Base-by-base conservation (phyloP, 2,113 vertebrate genomes). In the Hassar affinis region DNA sequence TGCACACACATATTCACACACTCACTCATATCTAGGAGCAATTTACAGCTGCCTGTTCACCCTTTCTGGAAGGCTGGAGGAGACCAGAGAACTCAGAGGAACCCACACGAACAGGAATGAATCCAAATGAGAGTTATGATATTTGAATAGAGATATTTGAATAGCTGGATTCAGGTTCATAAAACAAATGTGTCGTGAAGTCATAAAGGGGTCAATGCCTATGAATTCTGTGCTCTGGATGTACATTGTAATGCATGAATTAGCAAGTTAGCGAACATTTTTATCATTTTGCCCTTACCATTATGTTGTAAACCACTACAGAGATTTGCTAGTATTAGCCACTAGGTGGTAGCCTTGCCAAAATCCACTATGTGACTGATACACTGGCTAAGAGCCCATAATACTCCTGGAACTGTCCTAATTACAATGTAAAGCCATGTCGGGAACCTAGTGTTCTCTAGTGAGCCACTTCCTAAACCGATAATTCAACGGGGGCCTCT, bases 291-390 rank as follows among this genome's bases (percentile, higher is more conserved):
- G 4, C 18, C 2, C 33, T 27, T 2, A 8, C 69, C 33, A 71
- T 27, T 49, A 47, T 42, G 57, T 27, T 79, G 3, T 42, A 20
- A 27, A 47, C 8, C 4, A 35, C 10, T 52, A 30, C 27, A 52
- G 52, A 54, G 27, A 22, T 25, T 15, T 56, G 15, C 62, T 25
- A 20, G 4, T 56, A 20, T 62, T 35, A 14, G 33, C 64, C 85
- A 86, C 85, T 86, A 86, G 85, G 52, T 82, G 85, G 80, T 35
- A 86, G 80, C 30, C 81, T 79, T 78, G 71, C 30, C 80, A 86
- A 82, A 78, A 78, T 59, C 18, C 59, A 78, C 57, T 25, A 45
- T 35, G 2, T 22, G 17, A 33, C 20, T 25, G 7, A 22, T 59
- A 22, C 82, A 68, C 76, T 62, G 22, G 1, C n/a, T 81, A 52